phyloP scores from a whole-genome alignment of 2,888 invertebrate species.

The Priocnemis perturbator region DNA sequence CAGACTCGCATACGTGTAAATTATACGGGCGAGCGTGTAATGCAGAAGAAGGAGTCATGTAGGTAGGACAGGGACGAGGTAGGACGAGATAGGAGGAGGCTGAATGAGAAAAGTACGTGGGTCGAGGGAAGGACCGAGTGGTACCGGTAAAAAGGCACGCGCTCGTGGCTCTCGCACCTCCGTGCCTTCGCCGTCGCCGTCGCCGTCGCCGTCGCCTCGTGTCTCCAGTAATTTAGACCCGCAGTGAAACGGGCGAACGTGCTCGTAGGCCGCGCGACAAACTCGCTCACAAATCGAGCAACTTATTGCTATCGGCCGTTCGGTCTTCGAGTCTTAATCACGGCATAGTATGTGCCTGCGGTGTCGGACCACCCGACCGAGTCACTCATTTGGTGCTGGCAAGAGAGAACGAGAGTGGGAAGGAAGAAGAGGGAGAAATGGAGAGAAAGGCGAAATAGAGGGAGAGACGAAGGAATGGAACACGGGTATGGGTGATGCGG shows the following conservation, averaged over 20 bases:
- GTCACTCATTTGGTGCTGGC: neutral
- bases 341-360: constrained; percentile 1
- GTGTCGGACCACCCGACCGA: constrained; percentile 29
- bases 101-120: neutral
- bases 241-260: constrained; percentile 29
- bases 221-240: constrained; percentile 31
- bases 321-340: constrained; percentile 36
- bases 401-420: neutral
- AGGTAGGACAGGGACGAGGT: too few relatives aligned
- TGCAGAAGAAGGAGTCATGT: too few relatives aligned
- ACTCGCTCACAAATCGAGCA: constrained; percentile 42
- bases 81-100: too few relatives aligned
- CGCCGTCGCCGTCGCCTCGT: constrained; percentile 10
- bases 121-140: neutral
- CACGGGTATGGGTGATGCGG: too few relatives aligned
- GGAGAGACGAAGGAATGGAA: too few relatives aligned
- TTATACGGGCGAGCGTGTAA: too few relatives aligned
- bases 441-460: neutral
- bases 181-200: constrained; percentile 5
- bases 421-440: neutral
- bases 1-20: too few relatives aligned
- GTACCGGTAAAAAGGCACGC: constrained; percentile 21
- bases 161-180: constrained; percentile 14
- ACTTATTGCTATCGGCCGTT: constrained; percentile 32
- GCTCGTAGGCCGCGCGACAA: too few relatives aligned